These are phyloP conservation scores for Calidris pygmaea DNA, from an alignment of 2,113 vertebrate species.

Conservation along the genomic window DNA sequence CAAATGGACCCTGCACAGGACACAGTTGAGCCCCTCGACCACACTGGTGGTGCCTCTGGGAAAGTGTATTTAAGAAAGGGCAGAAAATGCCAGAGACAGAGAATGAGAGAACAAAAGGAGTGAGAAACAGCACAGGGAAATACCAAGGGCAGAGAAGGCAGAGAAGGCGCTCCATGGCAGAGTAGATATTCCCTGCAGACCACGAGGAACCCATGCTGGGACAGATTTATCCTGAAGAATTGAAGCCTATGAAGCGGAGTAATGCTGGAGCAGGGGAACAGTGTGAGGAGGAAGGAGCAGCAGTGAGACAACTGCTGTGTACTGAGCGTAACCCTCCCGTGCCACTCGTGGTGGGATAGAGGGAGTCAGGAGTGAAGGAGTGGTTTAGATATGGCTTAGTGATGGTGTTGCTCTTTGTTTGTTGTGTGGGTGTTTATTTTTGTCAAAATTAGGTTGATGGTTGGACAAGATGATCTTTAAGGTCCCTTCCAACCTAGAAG, in stretches of 20 bases:
- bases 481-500: too few species aligned
- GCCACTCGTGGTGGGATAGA: fast-evolving
- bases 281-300: neutral
- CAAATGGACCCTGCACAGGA: neutral
- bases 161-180: neutral
- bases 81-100: neutral
- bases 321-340: neutral
- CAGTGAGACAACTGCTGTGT: neutral
- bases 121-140: neutral
- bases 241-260: neutral
- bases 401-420: too few species aligned
- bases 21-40: neutral
- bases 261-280: neutral
- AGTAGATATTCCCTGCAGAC: neutral
- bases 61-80: neutral
- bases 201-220: neutral
- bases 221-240: neutral
- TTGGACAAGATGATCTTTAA: too few species aligned
- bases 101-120: neutral
- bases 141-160: neutral
- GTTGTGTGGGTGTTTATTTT: too few species aligned
- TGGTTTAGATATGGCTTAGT: too few species aligned
- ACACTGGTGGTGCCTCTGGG: neutral
- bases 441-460: too few species aligned
- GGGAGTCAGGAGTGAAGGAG: neutral